These are phyloP conservation scores for Tor tambroides DNA, from an alignment of 2,113 vertebrate species.

Conservation along the genomic window DNA sequence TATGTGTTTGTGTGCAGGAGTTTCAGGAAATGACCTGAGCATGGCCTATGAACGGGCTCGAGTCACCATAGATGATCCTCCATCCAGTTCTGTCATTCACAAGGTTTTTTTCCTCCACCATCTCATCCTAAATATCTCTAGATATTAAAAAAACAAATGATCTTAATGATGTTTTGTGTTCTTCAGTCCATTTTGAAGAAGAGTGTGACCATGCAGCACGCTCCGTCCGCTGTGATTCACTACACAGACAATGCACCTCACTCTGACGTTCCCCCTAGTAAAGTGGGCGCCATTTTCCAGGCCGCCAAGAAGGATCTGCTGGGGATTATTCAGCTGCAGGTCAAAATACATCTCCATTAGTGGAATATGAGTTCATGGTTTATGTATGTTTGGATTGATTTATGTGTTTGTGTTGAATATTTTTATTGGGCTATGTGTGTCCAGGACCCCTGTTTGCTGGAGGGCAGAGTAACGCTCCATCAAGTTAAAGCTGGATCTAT, in stretches of 20 bases:
- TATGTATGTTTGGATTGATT: conserved; percentile 14
- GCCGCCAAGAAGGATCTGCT: conserved; percentile 90
- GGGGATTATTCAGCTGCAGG: conserved; percentile 87
- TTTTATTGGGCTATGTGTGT: conserved; percentile 29
- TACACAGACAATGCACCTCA: conserved; percentile 74
- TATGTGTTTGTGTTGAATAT: background rate
- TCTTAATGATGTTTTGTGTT: background rate
- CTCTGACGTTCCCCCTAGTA: conserved; percentile 70
- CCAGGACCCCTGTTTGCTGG: conserved; percentile 82
- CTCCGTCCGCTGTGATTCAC: conserved; percentile 81
- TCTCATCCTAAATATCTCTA: background rate
- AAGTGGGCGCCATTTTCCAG: conserved; percentile 80
- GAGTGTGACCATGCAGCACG: conserved; percentile 81
- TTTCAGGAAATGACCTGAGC: conserved; percentile 77
- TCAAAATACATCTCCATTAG: conserved; percentile 63
- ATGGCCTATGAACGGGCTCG: conserved; percentile 82
- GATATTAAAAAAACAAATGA: background rate
- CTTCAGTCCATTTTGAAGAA: conserved; percentile 85
- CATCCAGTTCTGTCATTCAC: conserved; percentile 65
- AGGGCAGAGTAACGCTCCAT: conserved; percentile 85
- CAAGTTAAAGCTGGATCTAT: conserved; percentile 87
- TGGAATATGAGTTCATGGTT: background rate
- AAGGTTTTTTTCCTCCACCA: conserved; percentile 75
- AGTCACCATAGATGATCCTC: conserved; percentile 75
- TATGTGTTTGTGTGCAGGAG: conserved; percentile 41